phyloP scores from a whole-genome alignment of 2,113 vertebrate species.

The Glareola pratincola region DNA sequence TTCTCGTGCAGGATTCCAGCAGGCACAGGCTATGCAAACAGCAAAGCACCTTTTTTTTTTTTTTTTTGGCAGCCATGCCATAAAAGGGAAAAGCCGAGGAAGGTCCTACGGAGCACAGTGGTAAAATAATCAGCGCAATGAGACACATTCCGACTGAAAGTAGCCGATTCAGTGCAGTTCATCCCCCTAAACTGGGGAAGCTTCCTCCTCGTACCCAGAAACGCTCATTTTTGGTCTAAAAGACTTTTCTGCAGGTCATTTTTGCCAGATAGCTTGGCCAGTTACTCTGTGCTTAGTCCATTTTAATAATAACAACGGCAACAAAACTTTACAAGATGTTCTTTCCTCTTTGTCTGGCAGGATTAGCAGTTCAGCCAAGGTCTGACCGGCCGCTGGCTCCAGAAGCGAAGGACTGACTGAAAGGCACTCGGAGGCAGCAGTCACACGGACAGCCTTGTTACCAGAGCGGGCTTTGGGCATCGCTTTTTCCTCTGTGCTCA shows the following conservation, averaged over 20 bases:
- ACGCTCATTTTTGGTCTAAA: neutral
- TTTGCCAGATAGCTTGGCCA: conserved; percentile 58
- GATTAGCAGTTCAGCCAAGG: conserved; percentile 64
- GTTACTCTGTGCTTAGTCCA: neutral
- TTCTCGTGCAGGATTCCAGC: neutral
- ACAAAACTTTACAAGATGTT: conserved; percentile 68
- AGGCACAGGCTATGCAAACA: neutral
- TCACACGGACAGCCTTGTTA: neutral
- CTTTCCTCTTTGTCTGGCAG: conserved; percentile 64
- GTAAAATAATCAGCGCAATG: neutral
- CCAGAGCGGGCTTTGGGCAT: neutral
- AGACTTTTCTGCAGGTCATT: neutral
- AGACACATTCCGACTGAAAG: neutral
- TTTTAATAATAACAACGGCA: conserved; percentile 62
- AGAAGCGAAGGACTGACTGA: neutral
- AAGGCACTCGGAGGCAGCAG: neutral
- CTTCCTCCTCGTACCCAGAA: neutral
- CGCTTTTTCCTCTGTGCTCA: neutral
- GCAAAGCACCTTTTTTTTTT: neutral
- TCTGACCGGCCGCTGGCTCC: conserved; percentile 36
- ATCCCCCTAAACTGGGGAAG: neutral
- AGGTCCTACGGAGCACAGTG: accelerated
- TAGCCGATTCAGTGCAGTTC: neutral
- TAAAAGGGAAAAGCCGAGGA: neutral
- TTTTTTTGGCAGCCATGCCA: neutral